Base-by-base conservation (phyloP, 2,888 invertebrate genomes). In the Thymelicus lineola region DNA sequence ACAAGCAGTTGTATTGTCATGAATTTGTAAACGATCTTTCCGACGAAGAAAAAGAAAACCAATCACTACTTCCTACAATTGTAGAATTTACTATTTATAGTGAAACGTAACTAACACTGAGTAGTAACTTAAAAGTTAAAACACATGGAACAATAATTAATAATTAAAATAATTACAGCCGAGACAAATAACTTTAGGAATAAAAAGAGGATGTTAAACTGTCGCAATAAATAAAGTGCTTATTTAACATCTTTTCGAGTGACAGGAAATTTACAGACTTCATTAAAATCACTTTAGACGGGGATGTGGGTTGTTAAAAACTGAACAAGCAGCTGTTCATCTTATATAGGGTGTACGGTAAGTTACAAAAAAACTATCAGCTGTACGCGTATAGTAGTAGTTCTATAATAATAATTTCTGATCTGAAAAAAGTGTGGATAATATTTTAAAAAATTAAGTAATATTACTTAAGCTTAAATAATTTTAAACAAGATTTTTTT, bases 301-400 rank as follows among this genome's bases (percentile, higher is more conserved):
- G 73, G 75, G 75, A 76, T 79, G 75, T 70, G 64, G 64, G 70
- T 75, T 79, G 77, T 80, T 76, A 82, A 70, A 77, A 78, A 76
- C 70, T 71, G 74, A 75, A 76, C 72, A 77, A 82, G 86, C 90
- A 90, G 89, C 88, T 90, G 90, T 83, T 81, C 82, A 75, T 81
- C 77, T 80, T 82, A 78, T 80, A 82, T 81, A 76, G 79, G 80
- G 77, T 81, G 79, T 76, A 77, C 77, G 80, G 79, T 80, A 82
- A 82, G 82, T 84, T 77, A 85, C 76, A 77, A 74, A 77, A 80
- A 81, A 83, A 82, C 79, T 77, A 75, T 71, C 68, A 67, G 66
- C 68, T 76, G 64, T 55, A 64, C 35, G 10, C 17, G 38, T 63
- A n/a, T 42, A 0, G 42, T 42, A 42, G 42, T 42, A 9, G 0